Conservation (phyloP, 2,888 invertebrate genomes). For the Amblyteles armatorius region DNA sequence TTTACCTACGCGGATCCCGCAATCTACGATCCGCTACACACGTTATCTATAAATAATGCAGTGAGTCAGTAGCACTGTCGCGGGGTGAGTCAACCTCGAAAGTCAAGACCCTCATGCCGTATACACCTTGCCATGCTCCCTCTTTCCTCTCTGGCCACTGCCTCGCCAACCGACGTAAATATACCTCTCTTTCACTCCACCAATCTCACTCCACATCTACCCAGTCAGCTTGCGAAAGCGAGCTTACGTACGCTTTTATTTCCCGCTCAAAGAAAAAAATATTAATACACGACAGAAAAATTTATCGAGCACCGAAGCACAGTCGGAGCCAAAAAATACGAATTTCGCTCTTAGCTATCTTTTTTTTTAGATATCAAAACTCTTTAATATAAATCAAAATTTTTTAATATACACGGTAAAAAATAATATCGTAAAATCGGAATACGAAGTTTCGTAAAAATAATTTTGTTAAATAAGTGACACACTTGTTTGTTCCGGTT, state of each 20-base stretch:
- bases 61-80: constrained; percentile 75
- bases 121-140: constrained; percentile 62
- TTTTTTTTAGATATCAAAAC: not conserved
- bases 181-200: constrained; percentile 63
- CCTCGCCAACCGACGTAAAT: constrained; percentile 70
- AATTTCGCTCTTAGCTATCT: not conserved
- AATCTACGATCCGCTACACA: constrained; percentile 17
- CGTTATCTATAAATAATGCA: constrained; percentile 77
- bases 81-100: constrained; percentile 79
- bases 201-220: constrained; percentile 30
- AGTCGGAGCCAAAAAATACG: not conserved
- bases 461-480: no score
- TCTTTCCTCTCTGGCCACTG: constrained; percentile 35
- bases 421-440: no score
- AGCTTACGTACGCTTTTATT: constrained; percentile 21
- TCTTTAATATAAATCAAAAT: no score
- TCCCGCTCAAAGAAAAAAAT: constrained; percentile 13
- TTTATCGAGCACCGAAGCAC: constrained; percentile 10
- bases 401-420: no score
- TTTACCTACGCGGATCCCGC: constrained; percentile 4
- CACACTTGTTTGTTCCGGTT: no score
- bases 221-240: constrained; percentile 8
- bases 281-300: constrained; percentile 38
- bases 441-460: no score
- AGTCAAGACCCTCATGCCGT: constrained; percentile 50